A percentile compares a stretch with the other conserved stretches of the same genome.
Conservation (phyloP, 1,140 invertebrate species). For the Argopecten irradians region DNA sequence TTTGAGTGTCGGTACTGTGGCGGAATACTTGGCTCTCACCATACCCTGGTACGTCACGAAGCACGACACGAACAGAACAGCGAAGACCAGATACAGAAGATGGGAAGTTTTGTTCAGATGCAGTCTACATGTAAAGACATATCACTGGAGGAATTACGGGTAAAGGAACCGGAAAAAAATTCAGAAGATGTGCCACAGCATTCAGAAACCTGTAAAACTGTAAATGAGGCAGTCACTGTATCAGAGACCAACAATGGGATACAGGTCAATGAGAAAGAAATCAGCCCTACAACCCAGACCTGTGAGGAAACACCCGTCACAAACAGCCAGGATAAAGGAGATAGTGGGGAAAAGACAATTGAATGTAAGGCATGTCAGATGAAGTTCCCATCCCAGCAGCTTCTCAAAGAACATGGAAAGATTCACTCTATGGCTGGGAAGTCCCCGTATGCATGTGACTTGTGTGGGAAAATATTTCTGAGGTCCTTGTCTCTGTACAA, state of each 20-base stretch:
- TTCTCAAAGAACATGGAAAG: background rate
- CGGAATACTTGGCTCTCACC: background rate
- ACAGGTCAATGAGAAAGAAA: background rate
- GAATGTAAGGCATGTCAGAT: background rate
- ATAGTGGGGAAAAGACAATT: background rate
- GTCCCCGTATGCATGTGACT: background rate
- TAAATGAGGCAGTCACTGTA: background rate
- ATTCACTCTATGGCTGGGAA: background rate
- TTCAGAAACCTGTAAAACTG: background rate
- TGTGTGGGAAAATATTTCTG: constrained; percentile 4
- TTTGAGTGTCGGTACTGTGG: background rate
- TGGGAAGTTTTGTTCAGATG: background rate
- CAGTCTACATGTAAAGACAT: background rate
- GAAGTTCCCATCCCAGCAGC: background rate
- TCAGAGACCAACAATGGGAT: background rate
- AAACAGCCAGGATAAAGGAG: background rate
- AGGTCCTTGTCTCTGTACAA: background rate
- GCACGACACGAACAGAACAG: background rate
- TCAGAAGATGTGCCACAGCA: background rate
- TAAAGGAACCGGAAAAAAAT: background rate
- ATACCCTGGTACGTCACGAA: background rate
- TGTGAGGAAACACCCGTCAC: background rate
- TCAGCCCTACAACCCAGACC: background rate
- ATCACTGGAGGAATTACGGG: background rate
- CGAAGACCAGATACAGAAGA: background rate